Evolutionary conservation across 2,797 vertebrate genomes (phyloP), one percentile per base, ranked within the genome.

Genomic region (Sebastes dallii): DNA sequence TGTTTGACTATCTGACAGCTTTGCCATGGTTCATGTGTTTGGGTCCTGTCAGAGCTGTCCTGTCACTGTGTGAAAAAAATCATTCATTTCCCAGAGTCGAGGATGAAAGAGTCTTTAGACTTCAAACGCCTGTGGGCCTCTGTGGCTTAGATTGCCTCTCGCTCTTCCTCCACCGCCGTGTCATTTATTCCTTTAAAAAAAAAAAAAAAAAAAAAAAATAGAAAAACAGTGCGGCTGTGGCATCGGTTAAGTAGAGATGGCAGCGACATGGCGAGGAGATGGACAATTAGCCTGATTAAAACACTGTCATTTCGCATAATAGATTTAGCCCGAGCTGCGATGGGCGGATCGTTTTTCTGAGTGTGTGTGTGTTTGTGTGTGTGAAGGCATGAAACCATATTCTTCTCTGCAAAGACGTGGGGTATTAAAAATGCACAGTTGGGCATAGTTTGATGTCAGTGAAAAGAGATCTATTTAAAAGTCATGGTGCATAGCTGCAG

Each of bases 91-190:
- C 86, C 91, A 88, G 90, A 93, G 90, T 88, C 78, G 91, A 92
- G 91, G 93, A 94, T 94, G 94, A 95, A 94, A 94, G 93, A 91
- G 92, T 93, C 91, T 95, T 94, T 94, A 91, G 93, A 93, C 94
- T 94, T 95, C 93, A 94, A 94, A 94, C 91, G 91, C 92, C 89
- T 85, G 86, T 84, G 92, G 93, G 91, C 89, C 92, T 91, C 89
- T 91, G 93, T 85, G 90, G 90, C 91, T 95, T 88, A 92, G 88
- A 94, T 93, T 91, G 91, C 92, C 90, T 93, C 84, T 84, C 82
- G 86, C 90, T 86, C 87, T 87, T 88, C 86, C 85, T 89, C 90
- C 87, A 88, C 86, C 62, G 81, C 84, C 18, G 75, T 91, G 92
- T 90, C 89, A 81, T 91, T 92, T 92, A 91, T 91, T 89, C 79